Evolutionary conservation across 2,113 vertebrate species (phyloP).

Genomic region (Eptesicus fuscus): DNA sequence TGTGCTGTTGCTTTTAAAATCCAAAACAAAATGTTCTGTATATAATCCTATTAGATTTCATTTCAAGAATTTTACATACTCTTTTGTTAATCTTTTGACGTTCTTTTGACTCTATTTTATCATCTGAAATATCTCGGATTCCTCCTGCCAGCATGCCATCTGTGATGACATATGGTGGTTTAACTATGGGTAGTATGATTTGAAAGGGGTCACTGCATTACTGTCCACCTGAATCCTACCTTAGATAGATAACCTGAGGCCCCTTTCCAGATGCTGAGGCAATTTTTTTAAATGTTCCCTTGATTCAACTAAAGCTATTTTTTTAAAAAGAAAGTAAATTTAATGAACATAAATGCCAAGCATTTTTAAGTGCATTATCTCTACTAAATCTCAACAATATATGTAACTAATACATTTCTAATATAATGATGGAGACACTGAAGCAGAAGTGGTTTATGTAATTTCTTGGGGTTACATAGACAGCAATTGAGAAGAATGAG

Average conservation of each 20-base stretch:
- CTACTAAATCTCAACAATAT: not conserved
- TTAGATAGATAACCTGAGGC: conserved; percentile 22
- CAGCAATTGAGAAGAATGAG: not conserved
- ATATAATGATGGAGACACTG: not conserved
- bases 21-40: conserved; percentile 19
- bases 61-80: conserved; percentile 20
- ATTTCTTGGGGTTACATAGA: not conserved
- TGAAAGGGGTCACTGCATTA: conserved; percentile 51
- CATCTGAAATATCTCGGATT: conserved; percentile 52
- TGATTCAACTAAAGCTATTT: not conserved
- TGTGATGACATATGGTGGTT: conserved; percentile 66
- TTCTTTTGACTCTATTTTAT: conserved; percentile 63
- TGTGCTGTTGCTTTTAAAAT: not conserved
- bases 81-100: conserved; percentile 61
- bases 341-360: not conserved
- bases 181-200: conserved; percentile 46
- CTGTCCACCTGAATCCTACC: conserved; percentile 29
- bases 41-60: conserved; percentile 32
- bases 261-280: not conserved
- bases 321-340: not conserved
- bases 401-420: not conserved
- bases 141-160: conserved; percentile 44
- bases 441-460: not conserved
- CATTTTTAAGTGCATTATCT: not conserved
- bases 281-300: not conserved